These are phyloP conservation scores for Hemiscyllium ocellatum DNA, from an alignment of 2,113 vertebrate genomes.

Conservation along the genomic window DNA sequence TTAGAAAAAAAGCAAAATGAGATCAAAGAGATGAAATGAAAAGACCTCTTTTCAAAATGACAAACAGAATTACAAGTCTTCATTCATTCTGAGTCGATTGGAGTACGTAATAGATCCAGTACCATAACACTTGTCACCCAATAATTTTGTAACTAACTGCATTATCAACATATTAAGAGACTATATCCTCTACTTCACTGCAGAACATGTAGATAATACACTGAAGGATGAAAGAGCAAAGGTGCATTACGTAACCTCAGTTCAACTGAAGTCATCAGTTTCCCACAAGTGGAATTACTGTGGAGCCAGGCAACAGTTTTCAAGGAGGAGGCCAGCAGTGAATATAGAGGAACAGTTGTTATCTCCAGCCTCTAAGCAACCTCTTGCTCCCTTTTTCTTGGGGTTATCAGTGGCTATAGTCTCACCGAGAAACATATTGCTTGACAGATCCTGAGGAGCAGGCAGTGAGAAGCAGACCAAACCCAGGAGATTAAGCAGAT, in stretches of 20 bases:
- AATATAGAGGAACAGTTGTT: neutral
- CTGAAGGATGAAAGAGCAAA: neutral
- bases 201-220: neutral
- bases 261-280: slow-evolving; percentile 4
- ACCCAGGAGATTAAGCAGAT: neutral
- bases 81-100: neutral
- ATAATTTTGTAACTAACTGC: neutral
- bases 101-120: neutral
- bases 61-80: neutral
- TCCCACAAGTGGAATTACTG: slow-evolving; percentile 7
- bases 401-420: slow-evolving; percentile 10
- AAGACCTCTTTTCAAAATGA: neutral
- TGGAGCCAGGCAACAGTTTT: slow-evolving; percentile 18
- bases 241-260: neutral
- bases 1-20: neutral
- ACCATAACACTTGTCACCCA: neutral
- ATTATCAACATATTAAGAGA: neutral
- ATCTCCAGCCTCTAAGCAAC: neutral
- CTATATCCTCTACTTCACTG: neutral
- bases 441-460: neutral
- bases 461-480: neutral
- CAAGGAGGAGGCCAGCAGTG: neutral
- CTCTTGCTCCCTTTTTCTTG: slow-evolving; percentile 2
- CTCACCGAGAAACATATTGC: neutral
- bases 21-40: slow-evolving; percentile 14